A percentile compares a stretch with the other conserved stretches of the same genome.
Evolutionary conservation across 2,888 invertebrate species (phyloP).

Genomic region (Octonoba sinensis): DNA sequence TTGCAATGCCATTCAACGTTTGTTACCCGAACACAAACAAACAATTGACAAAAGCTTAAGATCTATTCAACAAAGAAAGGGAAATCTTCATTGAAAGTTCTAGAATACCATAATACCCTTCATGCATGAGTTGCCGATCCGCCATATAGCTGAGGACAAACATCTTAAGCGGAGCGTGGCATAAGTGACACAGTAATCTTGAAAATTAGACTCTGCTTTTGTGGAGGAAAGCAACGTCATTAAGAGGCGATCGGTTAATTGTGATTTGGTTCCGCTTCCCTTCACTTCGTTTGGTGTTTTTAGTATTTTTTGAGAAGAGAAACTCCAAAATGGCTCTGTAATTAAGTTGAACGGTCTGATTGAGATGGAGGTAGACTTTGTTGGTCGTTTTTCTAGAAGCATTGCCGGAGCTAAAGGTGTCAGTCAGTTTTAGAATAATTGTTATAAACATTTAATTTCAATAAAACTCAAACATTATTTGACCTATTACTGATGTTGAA

Average conservation of each 20-base stretch:
- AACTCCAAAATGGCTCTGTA: constrained; percentile 45
- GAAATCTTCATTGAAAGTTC: constrained; percentile 30
- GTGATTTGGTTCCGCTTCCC: constrained; percentile 47
- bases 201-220: constrained; percentile 49
- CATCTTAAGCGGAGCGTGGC: constrained; percentile 24
- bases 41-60: too few species aligned
- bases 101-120: constrained; percentile 1
- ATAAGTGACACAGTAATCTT: constrained; percentile 59
- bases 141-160: neutral
- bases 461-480: too few species aligned
- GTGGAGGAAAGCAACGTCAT: constrained; percentile 23
- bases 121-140: constrained; percentile 8
- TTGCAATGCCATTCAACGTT: too few species aligned
- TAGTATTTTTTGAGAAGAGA: constrained; percentile 1
- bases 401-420: too few species aligned
- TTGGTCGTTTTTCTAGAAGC: too few species aligned
- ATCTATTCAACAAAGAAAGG: too few species aligned
- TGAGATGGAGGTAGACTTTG: constrained; percentile 32
- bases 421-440: too few species aligned
- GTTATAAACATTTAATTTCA: too few species aligned
- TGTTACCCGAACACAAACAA: too few species aligned
- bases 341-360: constrained; percentile 60
- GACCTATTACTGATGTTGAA: too few species aligned
- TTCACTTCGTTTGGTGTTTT: neutral
- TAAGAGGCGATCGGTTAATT: constrained; percentile 57